Evolutionary conservation across 2,797 vertebrate species (phyloP).

Genomic region (Aulostomus chinensis): DNA sequence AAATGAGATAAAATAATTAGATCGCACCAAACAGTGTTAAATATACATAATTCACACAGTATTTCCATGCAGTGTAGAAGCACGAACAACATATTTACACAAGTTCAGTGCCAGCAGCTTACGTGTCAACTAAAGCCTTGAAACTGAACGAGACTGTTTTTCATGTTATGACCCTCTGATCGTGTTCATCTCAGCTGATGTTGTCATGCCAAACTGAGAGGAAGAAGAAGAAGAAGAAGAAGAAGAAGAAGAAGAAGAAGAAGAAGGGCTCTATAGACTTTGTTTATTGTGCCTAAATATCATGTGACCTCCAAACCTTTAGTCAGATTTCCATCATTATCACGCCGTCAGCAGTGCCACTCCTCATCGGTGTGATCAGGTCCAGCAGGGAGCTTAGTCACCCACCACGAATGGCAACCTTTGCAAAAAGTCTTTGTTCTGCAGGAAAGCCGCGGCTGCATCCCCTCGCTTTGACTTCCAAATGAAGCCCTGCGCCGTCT

Average conservation of each 20-base stretch:
- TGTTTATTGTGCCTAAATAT: too few relatives aligned
- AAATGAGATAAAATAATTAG: slow-evolving; percentile 12
- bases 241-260: too few relatives aligned
- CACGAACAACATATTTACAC: slow-evolving; percentile 30
- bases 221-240: too few relatives aligned
- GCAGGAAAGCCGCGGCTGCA: slow-evolving; percentile 26
- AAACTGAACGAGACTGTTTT: too few relatives aligned
- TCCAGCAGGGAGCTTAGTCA: slow-evolving; percentile 15
- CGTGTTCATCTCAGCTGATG: too few relatives aligned
- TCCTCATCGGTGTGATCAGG: slow-evolving; percentile 3
- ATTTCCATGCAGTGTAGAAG: slow-evolving; percentile 15
- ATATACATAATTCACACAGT: slow-evolving; percentile 28
- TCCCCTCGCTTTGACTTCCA: slow-evolving; percentile 28
- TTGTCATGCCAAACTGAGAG: too few relatives aligned
- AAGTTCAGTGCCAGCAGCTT: slow-evolving; percentile 4
- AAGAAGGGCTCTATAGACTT: too few relatives aligned
- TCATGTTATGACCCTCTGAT: too few relatives aligned
- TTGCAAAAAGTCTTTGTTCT: slow-evolving; percentile 54
- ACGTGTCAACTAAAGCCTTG: not conserved
- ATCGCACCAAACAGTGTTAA: slow-evolving; percentile 40
- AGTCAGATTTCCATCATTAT: not conserved
- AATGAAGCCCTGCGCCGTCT: slow-evolving; percentile 31
- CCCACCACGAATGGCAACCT: slow-evolving; percentile 17
- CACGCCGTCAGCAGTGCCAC: slow-evolving; percentile 5
- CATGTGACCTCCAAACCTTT: not conserved